These are phyloP conservation scores for Archips xylosteana DNA, from an alignment of 2,888 invertebrate species.

Conservation along the genomic window DNA sequence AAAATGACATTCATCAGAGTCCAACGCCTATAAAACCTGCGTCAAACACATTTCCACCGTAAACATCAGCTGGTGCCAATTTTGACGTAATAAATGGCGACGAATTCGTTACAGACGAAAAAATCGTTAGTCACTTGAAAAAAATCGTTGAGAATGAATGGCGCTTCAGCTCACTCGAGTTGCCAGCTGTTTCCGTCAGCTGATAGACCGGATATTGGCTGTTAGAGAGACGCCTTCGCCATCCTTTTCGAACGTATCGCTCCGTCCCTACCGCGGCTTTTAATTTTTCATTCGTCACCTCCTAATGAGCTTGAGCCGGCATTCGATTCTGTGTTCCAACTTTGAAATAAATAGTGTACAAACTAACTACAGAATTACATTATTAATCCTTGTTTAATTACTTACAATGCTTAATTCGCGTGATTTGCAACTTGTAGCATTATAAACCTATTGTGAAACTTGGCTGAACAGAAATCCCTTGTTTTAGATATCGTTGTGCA, in stretches of 20 bases:
- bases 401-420: slow-evolving; percentile 53
- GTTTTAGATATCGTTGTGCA: slow-evolving; percentile 58
- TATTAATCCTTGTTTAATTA: slow-evolving; percentile 37
- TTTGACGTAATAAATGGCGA: slow-evolving; percentile 57
- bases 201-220: slow-evolving; percentile 84
- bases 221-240: slow-evolving; percentile 65
- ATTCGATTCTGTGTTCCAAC: slow-evolving; percentile 45
- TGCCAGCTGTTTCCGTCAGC: slow-evolving; percentile 83
- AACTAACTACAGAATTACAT: slow-evolving; percentile 14
- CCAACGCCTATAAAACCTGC: slow-evolving; percentile 51
- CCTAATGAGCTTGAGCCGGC: slow-evolving; percentile 62
- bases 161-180: slow-evolving; percentile 65
- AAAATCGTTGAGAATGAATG: slow-evolving; percentile 63
- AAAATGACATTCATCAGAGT: slow-evolving; percentile 29
- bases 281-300: slow-evolving; percentile 68
- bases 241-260: slow-evolving; percentile 55
- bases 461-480: slow-evolving; percentile 53
- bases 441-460: slow-evolving; percentile 55
- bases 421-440: slow-evolving; percentile 63
- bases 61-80: slow-evolving; percentile 59
- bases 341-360: slow-evolving; percentile 17
- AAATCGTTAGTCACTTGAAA: slow-evolving; percentile 59
- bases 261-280: slow-evolving; percentile 59
- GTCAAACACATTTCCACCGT: slow-evolving; percentile 54
- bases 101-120: slow-evolving; percentile 65